These are phyloP conservation scores for Calameuta filiformis DNA, from an alignment of 2,888 invertebrate species.

Conservation along the genomic window DNA sequence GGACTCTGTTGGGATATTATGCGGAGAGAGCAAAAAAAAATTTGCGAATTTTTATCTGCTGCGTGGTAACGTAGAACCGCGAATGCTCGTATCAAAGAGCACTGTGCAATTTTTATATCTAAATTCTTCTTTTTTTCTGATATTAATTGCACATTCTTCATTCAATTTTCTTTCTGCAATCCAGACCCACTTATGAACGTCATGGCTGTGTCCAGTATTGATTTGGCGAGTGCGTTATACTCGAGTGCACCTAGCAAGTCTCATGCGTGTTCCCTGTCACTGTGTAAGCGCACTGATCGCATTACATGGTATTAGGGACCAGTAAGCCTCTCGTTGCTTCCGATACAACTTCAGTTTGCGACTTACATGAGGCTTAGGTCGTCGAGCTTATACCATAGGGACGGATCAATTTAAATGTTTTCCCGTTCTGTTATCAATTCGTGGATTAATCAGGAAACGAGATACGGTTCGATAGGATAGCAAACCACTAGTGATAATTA, in stretches of 20 bases:
- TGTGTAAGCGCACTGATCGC: conserved; percentile 57
- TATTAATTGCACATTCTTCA: background rate
- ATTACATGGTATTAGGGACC: conserved; percentile 63
- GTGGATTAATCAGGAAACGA: background rate
- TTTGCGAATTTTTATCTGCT: background rate
- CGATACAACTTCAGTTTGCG: conserved; percentile 21
- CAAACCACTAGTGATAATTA: no score
- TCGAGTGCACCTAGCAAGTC: background rate
- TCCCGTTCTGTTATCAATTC: background rate
- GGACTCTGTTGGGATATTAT: background rate
- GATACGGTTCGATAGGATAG: background rate
- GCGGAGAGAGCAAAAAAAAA: background rate
- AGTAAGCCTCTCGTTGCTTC: conserved; percentile 55
- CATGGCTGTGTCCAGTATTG: conserved; percentile 43
- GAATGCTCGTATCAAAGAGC: background rate
- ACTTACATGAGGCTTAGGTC: conserved; percentile 19
- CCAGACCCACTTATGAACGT: conserved; percentile 42
- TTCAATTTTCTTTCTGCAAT: background rate
- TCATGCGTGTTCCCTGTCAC: background rate
- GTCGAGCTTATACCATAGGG: background rate
- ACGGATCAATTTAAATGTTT: background rate
- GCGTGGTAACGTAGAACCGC: background rate
- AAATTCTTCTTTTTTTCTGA: background rate
- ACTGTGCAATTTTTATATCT: background rate
- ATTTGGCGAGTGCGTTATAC: conserved; percentile 33